phyloP scores from a whole-genome alignment of 2,113 vertebrate genomes.

The Alligator mississippiensis region DNA sequence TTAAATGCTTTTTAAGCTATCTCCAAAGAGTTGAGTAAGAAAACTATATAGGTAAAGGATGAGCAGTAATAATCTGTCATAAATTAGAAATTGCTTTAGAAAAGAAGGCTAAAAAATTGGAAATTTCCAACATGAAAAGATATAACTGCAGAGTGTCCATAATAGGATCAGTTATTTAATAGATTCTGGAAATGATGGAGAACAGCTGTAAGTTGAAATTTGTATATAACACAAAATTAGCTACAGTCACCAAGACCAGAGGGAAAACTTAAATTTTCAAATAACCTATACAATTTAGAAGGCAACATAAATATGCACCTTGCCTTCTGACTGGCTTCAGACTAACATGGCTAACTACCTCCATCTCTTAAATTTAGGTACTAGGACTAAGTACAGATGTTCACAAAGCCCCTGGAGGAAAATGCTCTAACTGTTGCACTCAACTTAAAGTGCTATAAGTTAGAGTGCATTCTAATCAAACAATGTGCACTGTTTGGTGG shows the following conservation, averaged over 20 bases:
- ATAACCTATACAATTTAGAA: constrained; percentile 49
- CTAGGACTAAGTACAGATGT: too few relatives aligned
- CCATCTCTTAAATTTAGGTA: too few relatives aligned
- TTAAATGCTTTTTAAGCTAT: not conserved
- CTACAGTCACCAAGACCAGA: constrained; percentile 50
- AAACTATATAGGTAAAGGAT: not conserved
- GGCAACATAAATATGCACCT: too few relatives aligned
- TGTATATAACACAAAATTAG: constrained; percentile 60
- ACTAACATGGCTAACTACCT: too few relatives aligned
- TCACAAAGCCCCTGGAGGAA: too few relatives aligned
- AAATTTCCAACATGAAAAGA: constrained; percentile 16
- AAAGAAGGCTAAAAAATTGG: constrained; percentile 6
- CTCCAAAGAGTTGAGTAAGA: not conserved
- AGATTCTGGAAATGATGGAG: constrained; percentile 51
- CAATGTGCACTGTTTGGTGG: too few relatives aligned
- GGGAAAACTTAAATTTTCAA: constrained; percentile 13
- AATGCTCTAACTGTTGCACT: too few relatives aligned
- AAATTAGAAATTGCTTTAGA: not conserved
- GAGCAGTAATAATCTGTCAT: not conserved
- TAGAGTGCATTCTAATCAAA: too few relatives aligned
- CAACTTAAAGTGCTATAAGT: too few relatives aligned
- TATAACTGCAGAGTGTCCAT: not conserved
- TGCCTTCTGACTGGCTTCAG: too few relatives aligned
- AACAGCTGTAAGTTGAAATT: constrained; percentile 56
- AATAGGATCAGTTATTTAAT: constrained; percentile 51